Evolutionary conservation across 1,140 invertebrate species (phyloP).

Genomic region (Chionoecetes opilio): DNA sequence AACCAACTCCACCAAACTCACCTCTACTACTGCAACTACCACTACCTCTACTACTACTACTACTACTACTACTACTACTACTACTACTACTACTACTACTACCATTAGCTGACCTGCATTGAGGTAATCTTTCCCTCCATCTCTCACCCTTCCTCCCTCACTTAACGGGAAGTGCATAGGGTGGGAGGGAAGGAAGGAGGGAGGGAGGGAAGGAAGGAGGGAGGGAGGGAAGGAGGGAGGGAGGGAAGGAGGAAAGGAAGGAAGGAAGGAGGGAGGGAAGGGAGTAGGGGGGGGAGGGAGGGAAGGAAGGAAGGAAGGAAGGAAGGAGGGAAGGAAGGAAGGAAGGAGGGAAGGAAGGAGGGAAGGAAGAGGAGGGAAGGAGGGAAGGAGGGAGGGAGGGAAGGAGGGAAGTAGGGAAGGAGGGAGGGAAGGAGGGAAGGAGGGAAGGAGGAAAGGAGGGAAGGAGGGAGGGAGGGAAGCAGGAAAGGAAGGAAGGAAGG

Average conservation of each 20-base stretch:
- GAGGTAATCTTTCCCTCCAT: background rate
- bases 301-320: background rate
- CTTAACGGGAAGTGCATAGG: background rate
- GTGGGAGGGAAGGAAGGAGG: background rate
- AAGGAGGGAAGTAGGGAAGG: background rate
- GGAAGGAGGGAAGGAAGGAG: background rate
- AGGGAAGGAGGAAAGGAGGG: background rate
- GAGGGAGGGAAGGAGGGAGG: background rate
- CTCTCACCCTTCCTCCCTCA: background rate
- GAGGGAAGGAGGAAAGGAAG: background rate
- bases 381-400: background rate
- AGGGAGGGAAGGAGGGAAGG: background rate
- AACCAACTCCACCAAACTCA: too few relatives aligned
- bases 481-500: background rate
- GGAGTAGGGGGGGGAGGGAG: too few relatives aligned
- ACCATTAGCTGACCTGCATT: background rate
- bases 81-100: constrained; percentile 17
- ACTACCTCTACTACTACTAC: background rate
- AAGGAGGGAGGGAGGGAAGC: background rate
- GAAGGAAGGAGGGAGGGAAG: background rate
- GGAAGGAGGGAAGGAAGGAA: background rate
- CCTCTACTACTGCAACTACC: background rate
- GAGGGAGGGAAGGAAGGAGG: background rate
- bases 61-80: background rate
- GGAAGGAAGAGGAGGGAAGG: background rate